A percentile compares a stretch with the other conserved stretches of the same genome.
Evolutionary conservation across 92 coral and sea anemone species (phyloP).

Genomic region (Isaurus tuberculatus): DNA sequence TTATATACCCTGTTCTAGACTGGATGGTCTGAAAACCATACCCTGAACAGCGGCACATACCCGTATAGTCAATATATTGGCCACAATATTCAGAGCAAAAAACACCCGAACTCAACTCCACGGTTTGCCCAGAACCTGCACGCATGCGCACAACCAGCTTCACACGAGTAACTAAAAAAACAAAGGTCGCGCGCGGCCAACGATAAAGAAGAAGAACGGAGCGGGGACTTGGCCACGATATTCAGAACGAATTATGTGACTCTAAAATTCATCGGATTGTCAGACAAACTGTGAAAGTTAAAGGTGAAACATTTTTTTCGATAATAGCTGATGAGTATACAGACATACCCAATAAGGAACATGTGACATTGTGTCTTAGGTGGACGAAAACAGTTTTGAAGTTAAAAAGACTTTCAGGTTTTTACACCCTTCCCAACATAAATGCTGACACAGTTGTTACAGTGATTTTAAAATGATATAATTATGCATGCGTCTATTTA

Average conservation of each 20-base stretch:
- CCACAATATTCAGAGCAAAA: no score
- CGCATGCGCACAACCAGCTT: no score
- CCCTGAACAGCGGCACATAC: no score
- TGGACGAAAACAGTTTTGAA: slow-evolving; percentile 56
- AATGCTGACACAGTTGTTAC: slow-evolving; percentile 45
- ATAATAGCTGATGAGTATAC: slow-evolving; percentile 72
- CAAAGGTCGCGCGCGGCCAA: no score
- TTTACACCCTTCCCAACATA: slow-evolving; percentile 52
- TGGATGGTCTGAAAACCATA: no score
- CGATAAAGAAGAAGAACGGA: neutral
- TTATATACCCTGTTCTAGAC: no score
- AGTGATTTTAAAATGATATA: slow-evolving; percentile 43
- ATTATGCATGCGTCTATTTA: slow-evolving; percentile 25
- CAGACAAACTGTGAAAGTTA: slow-evolving; percentile 23
- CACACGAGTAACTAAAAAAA: no score
- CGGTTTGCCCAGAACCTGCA: no score
- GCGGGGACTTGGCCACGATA: slow-evolving; percentile 52
- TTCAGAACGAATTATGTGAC: slow-evolving; percentile 64
- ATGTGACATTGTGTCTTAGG: slow-evolving; percentile 61
- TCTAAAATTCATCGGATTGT: slow-evolving; percentile 56
- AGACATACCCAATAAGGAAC: slow-evolving; percentile 65
- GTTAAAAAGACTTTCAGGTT: neutral
- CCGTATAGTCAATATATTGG: no score
- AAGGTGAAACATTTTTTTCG: slow-evolving; percentile 51
- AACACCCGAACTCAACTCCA: no score